phyloP scores from a whole-genome alignment of 2,113 vertebrate genomes.

The Callospermophilus lateralis region DNA sequence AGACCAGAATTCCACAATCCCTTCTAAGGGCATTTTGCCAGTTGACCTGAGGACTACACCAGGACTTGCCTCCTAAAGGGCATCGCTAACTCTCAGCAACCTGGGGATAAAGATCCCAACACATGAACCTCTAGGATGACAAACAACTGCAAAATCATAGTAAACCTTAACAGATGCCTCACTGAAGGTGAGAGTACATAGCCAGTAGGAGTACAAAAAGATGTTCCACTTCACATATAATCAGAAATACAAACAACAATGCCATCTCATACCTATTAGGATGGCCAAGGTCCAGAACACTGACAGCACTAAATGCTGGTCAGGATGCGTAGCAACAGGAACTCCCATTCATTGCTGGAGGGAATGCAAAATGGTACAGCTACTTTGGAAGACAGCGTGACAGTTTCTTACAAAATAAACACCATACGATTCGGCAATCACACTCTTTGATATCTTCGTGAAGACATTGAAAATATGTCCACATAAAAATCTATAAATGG shows the following conservation, averaged over 20 bases:
- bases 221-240: background rate
- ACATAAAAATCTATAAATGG: background rate
- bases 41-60: background rate
- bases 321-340: background rate
- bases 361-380: background rate
- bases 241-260: background rate
- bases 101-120: background rate
- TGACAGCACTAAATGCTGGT: background rate
- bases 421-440: background rate
- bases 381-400: background rate
- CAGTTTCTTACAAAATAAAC: background rate
- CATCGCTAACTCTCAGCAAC: background rate
- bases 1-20: background rate
- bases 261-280: background rate
- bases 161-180: background rate
- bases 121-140: background rate
- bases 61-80: background rate
- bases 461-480: background rate
- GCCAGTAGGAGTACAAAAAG: background rate
- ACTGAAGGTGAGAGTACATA: background rate
- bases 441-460: background rate
- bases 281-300: background rate
- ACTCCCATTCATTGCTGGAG: background rate
- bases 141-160: background rate
- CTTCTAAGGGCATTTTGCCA: background rate